These are phyloP conservation scores for Lycia hirtaria DNA, from an alignment of 2,888 invertebrate genomes.

Conservation along the genomic window DNA sequence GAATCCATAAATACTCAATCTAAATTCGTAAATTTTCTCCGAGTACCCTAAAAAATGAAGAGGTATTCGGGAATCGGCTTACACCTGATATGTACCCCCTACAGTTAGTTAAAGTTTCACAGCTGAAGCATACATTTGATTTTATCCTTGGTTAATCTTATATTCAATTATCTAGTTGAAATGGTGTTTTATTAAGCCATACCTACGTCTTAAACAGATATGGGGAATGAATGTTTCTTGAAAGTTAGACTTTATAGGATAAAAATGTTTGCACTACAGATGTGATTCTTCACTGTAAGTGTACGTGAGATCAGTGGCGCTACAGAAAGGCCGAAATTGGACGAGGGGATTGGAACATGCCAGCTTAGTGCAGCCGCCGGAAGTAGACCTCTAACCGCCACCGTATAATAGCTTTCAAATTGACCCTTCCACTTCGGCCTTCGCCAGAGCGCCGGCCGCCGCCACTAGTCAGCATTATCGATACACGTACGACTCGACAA, in stretches of 20 bases:
- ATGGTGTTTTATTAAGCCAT: too few species aligned
- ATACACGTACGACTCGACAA: conserved; percentile 33
- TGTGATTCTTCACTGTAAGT: conserved; percentile 36
- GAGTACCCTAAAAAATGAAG: conserved; percentile 69
- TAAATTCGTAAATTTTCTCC: conserved; percentile 75
- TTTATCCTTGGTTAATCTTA: background rate
- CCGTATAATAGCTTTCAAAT: conserved; percentile 83
- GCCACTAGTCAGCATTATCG: conserved; percentile 58
- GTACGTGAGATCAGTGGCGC: conserved; percentile 61
- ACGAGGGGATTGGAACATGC: conserved; percentile 76
- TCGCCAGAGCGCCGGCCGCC: conserved; percentile 47
- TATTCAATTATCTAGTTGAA: background rate
- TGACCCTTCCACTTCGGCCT: conserved; percentile 76
- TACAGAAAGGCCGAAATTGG: conserved; percentile 79
- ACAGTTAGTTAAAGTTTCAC: conserved; percentile 55
- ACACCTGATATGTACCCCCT: conserved; percentile 50
- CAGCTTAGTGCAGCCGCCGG: conserved; percentile 83
- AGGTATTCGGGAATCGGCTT: conserved; percentile 71
- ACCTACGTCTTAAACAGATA: too few species aligned
- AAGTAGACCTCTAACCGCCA: conserved; percentile 82
- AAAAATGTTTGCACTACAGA: conserved; percentile 32
- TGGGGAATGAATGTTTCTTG: background rate
- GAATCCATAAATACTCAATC: conserved; percentile 78
- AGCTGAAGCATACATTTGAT: conserved; percentile 50
- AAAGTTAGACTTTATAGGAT: conserved; percentile 1